phyloP scores from a whole-genome alignment of 2,113 vertebrate species.

The Alouatta palliata region DNA sequence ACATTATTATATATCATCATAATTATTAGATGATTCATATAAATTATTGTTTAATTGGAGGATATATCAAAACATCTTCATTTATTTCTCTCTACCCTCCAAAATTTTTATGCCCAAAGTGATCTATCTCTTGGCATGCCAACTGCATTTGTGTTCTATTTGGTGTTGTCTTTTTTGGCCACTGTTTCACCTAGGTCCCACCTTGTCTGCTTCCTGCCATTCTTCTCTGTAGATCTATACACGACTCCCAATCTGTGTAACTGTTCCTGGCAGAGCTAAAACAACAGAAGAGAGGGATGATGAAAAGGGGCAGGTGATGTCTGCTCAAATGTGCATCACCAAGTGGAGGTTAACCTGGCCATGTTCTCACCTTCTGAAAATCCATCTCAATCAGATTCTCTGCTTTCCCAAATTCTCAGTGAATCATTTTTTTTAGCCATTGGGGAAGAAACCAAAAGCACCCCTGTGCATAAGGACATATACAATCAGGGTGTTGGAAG shows the following conservation, averaged over 20 bases:
- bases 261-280: not conserved
- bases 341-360: not conserved
- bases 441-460: not conserved
- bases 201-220: not conserved
- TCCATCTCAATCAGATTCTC: not conserved
- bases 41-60: not conserved
- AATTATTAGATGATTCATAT: not conserved
- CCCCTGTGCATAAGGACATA: not conserved
- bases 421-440: conserved; percentile 17
- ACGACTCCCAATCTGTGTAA: not conserved
- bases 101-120: not conserved
- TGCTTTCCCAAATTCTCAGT: not conserved
- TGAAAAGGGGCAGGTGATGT: not conserved
- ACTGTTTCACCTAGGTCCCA: not conserved
- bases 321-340: not conserved
- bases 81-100: not conserved
- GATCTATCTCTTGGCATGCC: not conserved
- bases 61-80: not conserved
- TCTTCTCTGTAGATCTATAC: not conserved
- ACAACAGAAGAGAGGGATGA: not conserved
- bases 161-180: not conserved
- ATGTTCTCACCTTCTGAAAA: not conserved
- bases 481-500: not conserved
- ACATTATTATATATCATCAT: not conserved
- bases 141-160: not conserved